Evolutionary conservation across 2,888 invertebrate species (phyloP).

Genomic region (Drosophila glabriapex): DNA sequence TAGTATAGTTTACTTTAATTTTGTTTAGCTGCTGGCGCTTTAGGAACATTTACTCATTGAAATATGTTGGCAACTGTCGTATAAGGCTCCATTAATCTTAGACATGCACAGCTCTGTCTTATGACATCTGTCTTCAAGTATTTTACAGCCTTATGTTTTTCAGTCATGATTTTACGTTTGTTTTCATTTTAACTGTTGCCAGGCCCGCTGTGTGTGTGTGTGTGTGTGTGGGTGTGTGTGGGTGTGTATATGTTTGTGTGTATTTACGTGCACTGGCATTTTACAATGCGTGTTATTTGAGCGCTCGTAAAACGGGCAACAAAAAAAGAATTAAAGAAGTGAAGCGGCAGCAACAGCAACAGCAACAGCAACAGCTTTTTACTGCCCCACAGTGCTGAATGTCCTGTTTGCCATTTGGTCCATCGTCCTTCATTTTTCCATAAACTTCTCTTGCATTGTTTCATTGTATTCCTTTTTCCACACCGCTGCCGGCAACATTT

Average conservation of each 20-base stretch:
- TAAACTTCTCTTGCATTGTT: slow-evolving; percentile 9
- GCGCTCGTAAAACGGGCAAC: slow-evolving; percentile 52
- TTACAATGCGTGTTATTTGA: slow-evolving; percentile 59
- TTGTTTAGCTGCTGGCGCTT: neutral
- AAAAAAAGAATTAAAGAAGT: slow-evolving; percentile 6
- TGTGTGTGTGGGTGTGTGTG: neutral
- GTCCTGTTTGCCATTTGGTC: neutral
- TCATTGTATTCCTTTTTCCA: neutral
- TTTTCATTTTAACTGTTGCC: slow-evolving; percentile 29
- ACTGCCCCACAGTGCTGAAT: slow-evolving; percentile 28
- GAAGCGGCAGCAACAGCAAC: too few relatives aligned
- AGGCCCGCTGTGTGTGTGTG: neutral
- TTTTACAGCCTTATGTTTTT: neutral
- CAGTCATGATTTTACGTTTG: slow-evolving; percentile 11
- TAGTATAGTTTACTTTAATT: neutral
- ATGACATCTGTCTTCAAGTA: neutral
- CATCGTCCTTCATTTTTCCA: neutral
- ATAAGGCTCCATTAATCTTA: neutral
- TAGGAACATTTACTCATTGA: neutral
- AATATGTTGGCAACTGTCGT: neutral
- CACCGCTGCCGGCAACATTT: slow-evolving; percentile 28
- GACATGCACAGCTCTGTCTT: neutral
- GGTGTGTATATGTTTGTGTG: neutral
- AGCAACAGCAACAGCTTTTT: slow-evolving; percentile 21
- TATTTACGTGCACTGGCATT: slow-evolving; percentile 37